A percentile compares a stretch with the other conserved stretches of the same genome.
Evolutionary conservation across 2,797 vertebrate genomes (phyloP).

Genomic region (Lepus oiostolus): DNA sequence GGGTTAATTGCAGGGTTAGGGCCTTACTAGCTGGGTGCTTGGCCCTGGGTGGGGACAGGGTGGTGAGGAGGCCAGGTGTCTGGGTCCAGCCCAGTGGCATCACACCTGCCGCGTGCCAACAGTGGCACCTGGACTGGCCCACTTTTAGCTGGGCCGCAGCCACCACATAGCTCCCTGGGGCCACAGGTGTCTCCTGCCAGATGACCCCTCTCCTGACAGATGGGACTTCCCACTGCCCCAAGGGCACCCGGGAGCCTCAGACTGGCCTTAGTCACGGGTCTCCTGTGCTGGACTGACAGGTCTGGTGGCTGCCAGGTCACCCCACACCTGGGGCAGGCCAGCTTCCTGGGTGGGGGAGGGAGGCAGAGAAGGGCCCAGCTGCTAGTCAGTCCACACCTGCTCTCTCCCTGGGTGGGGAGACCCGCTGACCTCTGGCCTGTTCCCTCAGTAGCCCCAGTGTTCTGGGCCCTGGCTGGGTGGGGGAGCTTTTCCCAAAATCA

Average conservation of each 20-base stretch:
- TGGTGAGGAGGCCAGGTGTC: background rate
- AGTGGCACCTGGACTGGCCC: conserved; percentile 44
- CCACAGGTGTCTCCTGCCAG: conserved; percentile 60
- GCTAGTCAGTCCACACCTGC: background rate
- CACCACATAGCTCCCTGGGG: conserved; percentile 58
- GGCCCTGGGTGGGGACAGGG: conserved; percentile 65
- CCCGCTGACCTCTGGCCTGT: background rate
- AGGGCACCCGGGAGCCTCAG: conserved; percentile 37
- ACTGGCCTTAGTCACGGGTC: conserved; percentile 71
- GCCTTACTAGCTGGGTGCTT: conserved; percentile 21
- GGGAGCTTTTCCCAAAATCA: background rate
- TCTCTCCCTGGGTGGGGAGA: background rate
- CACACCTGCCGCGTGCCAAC: conserved; percentile 30
- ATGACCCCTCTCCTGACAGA: conserved; percentile 57
- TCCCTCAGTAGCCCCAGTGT: background rate
- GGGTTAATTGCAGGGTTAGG: conserved; percentile 78
- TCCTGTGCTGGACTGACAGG: conserved; percentile 75
- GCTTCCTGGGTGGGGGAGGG: background rate
- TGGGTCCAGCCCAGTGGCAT: conserved; percentile 54
- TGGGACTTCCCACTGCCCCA: background rate
- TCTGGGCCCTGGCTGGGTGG: background rate
- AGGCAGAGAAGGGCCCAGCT: background rate
- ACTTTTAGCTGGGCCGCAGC: conserved; percentile 52
- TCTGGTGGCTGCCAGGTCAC: conserved; percentile 73
- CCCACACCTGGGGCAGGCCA: background rate